phyloP scores from a whole-genome alignment of 1,140 invertebrate genomes.

The Sarcophaga peregrina region DNA sequence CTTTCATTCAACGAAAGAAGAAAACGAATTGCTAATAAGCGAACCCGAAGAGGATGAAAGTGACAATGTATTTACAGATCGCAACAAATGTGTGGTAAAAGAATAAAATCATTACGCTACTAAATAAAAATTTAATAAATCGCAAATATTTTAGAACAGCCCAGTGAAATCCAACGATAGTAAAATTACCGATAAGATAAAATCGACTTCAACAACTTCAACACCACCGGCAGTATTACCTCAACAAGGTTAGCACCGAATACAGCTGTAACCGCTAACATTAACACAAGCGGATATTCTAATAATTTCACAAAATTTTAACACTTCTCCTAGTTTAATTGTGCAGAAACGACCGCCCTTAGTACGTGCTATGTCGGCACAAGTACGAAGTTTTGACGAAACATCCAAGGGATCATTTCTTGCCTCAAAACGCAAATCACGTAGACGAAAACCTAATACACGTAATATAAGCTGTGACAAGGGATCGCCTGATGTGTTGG shows the following conservation, averaged over 20 bases:
- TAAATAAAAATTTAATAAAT: too few relatives aligned
- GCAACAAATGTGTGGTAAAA: neutral
- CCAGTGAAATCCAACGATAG: neutral
- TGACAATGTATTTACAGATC: constrained; percentile 48
- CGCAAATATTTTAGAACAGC: too few relatives aligned
- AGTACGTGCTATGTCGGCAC: constrained; percentile 66
- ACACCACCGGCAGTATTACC: neutral
- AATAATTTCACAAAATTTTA: constrained; percentile 17
- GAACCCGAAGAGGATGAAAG: neutral
- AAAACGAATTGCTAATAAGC: constrained; percentile 47
- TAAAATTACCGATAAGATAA: neutral
- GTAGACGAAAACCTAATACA: constrained; percentile 59
- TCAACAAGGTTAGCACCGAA: neutral
- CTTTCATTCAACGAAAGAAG: constrained; percentile 55
- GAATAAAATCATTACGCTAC: neutral
- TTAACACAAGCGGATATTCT: neutral
- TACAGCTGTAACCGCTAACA: neutral
- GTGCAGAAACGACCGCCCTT: constrained; percentile 62
- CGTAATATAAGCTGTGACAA: constrained; percentile 49
- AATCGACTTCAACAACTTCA: neutral
- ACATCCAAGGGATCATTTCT: constrained; percentile 55
- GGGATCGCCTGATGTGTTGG: neutral
- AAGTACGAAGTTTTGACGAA: constrained; percentile 58
- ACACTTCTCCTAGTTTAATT: constrained; percentile 49
- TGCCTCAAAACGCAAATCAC: constrained; percentile 57